Evolutionary conservation across 2,888 invertebrate species (phyloP).

Genomic region (Euzophera pinguis): DNA sequence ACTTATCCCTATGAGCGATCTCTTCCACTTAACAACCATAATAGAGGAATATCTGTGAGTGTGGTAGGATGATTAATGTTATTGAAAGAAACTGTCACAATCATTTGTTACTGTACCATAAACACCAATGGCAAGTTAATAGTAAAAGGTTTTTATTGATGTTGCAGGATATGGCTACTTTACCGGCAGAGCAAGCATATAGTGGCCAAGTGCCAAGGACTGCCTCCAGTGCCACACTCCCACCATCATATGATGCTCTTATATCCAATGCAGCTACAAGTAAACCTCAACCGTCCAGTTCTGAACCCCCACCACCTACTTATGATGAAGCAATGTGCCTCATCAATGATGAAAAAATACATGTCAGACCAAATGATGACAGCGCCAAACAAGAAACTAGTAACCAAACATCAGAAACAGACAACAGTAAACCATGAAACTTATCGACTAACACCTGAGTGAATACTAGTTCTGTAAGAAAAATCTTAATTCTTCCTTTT

Average conservation of each 20-base stretch:
- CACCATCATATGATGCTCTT: slow-evolving; percentile 82
- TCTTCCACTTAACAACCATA: too few relatives aligned
- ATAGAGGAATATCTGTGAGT: too few relatives aligned
- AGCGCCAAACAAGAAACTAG: slow-evolving; percentile 64
- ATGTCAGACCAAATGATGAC: slow-evolving; percentile 44
- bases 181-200: slow-evolving; percentile 77
- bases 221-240: slow-evolving; percentile 79
- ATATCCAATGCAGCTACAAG: slow-evolving; percentile 59
- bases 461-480: slow-evolving; percentile 48
- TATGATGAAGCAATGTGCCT: slow-evolving; percentile 83
- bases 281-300: slow-evolving; percentile 69
- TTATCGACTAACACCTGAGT: slow-evolving; percentile 35
- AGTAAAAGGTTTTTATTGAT: slow-evolving; percentile 16
- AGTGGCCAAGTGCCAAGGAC: slow-evolving; percentile 74
- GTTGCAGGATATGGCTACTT: slow-evolving; percentile 79
- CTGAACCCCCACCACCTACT: slow-evolving; percentile 81
- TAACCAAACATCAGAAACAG: slow-evolving; percentile 45
- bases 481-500: slow-evolving; percentile 67
- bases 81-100: too few relatives aligned
- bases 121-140: too few relatives aligned
- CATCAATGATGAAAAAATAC: slow-evolving; percentile 67
- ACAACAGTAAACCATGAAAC: slow-evolving; percentile 62
- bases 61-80: too few relatives aligned
- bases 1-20: too few relatives aligned
- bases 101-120: too few relatives aligned